Evolutionary conservation across 2,888 invertebrate species (phyloP), one percentile per base, ranked within the genome.

Genomic region (Charanyca ferruginea): DNA sequence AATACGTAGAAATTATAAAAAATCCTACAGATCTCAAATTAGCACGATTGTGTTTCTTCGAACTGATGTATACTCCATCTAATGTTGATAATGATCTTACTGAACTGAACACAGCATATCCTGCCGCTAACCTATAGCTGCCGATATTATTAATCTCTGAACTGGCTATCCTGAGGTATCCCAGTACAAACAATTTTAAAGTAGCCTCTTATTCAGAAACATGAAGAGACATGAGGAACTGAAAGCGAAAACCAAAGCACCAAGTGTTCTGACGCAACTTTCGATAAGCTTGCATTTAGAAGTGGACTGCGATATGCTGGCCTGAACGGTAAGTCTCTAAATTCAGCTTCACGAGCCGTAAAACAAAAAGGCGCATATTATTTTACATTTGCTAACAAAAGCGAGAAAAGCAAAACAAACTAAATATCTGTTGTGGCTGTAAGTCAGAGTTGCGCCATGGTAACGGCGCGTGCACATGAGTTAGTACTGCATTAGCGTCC

Each of bases 401-500:
- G 79, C 74, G 61, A 77, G 82, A 84, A 81, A 81, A 80, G 80
- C 77, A 79, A 83, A 76, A 81, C 79, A 80, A 72, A 75, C 72
- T 74, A 85, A 85, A 84, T 83, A 73, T 83, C 69, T 72, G 80
- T 82, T 83, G 84, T 87, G 90, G 88, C 82, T 90, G 89, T 91
- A 81, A 74, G 75, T 74, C 82, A 83, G 86, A 86, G 87, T 90
- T 91, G 87, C 90, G 79, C 85, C 86, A 87, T 80, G 73, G 77
- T 91, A 87, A 89, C 87, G 90, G 89, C 91, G 89, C 89, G 90
- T 91, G 90, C 92, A 87, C 93, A 93, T 94, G 94, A 95, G 84
- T 93, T 94, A 94, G 88, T 85, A 84, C 86, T 94, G 92, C 94
- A 94, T 94, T 94, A 95, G 94, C 89, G 87, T 83, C 87, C 66